These are phyloP conservation scores for Rhinella marina DNA, from an alignment of 2,797 vertebrate genomes.

Conservation along the genomic window DNA sequence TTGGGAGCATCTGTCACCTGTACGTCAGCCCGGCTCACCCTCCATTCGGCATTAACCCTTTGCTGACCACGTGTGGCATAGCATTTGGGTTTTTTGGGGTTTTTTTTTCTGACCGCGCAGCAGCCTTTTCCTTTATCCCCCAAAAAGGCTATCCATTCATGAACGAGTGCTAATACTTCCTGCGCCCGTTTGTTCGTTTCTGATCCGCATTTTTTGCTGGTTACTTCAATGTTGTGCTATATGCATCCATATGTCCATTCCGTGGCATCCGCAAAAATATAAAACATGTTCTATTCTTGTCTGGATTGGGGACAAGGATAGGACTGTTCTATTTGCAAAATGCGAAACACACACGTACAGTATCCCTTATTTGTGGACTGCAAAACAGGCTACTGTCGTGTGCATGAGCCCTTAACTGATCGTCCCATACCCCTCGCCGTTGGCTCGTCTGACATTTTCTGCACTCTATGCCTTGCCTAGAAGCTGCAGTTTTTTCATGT, in stretches of 20 bases:
- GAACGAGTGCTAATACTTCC: constrained; percentile 31
- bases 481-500: neutral
- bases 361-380: no score
- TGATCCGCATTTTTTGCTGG: no score
- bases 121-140: constrained; percentile 29
- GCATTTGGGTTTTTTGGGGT: neutral
- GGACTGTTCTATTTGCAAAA: no score
- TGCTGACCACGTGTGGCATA: neutral
- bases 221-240: no score
- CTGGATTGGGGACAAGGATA: no score
- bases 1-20: constrained; percentile 75
- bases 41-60: constrained; percentile 4
- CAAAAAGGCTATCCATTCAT: constrained; percentile 33
- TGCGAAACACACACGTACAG: no score
- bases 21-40: constrained; percentile 62
- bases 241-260: no score
- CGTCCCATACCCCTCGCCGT: neutral
- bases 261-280: no score
- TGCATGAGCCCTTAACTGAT: neutral
- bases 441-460: neutral
- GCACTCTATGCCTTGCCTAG: neutral
- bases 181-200: neutral
- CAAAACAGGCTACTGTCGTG: no score
- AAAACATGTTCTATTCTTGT: no score
- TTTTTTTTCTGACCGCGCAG: constrained; percentile 4